A percentile compares a stretch with the other conserved stretches of the same genome.
Conservation (phyloP, 2,113 vertebrate species). For the Carlito syrichta region DNA sequence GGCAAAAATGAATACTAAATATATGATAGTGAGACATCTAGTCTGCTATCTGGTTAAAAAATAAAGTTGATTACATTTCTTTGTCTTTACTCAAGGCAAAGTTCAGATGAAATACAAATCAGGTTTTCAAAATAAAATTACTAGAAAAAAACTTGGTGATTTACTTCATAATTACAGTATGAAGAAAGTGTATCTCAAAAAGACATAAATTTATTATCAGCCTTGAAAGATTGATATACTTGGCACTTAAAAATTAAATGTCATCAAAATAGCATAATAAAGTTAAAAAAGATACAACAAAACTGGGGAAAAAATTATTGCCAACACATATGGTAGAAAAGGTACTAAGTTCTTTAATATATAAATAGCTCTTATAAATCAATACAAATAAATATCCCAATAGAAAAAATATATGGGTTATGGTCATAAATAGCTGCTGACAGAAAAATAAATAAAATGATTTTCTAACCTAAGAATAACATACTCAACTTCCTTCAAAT, state of each 20-base stretch:
- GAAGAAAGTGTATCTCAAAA: not conserved
- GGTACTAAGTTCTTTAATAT: not conserved
- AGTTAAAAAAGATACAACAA: not conserved
- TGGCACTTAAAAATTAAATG: not conserved
- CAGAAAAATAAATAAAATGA: not conserved
- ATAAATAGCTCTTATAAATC: not conserved
- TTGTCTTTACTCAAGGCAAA: not conserved
- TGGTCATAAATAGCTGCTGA: not conserved
- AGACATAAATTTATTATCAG: not conserved
- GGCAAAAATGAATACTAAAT: not conserved
- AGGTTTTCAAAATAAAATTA: not conserved
- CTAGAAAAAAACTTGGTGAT: not conserved
- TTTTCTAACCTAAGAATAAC: constrained; percentile 6
- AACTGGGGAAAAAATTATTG: not conserved
- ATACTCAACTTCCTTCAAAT: not conserved
- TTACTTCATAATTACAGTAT: not conserved
- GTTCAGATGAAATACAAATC: not conserved
- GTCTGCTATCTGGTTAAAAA: not conserved
- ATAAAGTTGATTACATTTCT: not conserved
- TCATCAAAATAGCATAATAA: not conserved
- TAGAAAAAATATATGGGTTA: not conserved
- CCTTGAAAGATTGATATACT: not conserved
- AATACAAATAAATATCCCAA: not conserved
- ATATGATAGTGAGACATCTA: not conserved
- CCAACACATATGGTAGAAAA: not conserved